Percentiles rank a stretch among this genome's conserved stretches.
phyloP scores from a whole-genome alignment of 2,888 invertebrate genomes.

The Entomobrya multifasciata region DNA sequence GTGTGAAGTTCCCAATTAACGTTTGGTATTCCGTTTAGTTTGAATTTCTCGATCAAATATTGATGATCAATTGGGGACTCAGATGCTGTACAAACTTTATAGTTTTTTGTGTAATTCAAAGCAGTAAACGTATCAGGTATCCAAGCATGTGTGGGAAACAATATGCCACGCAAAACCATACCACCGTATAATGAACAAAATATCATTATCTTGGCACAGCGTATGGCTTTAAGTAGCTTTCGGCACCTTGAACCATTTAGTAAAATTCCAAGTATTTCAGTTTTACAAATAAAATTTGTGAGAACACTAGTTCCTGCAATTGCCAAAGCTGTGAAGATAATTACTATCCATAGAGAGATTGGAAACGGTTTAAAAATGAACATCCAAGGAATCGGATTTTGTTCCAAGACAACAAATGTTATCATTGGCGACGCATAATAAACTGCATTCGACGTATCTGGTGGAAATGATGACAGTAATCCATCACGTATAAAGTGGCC shows the following conservation, averaged over 20 bases:
- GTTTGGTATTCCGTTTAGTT: constrained; percentile 13
- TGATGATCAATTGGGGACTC: not conserved
- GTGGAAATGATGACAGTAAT: constrained; percentile 1
- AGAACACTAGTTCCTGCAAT: not conserved
- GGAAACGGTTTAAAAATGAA: constrained; percentile 13
- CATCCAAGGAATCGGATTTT: not conserved
- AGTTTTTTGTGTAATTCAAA: constrained; percentile 35
- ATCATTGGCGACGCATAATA: constrained; percentile 26
- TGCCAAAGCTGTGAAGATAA: not conserved
- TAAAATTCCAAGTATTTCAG: not conserved
- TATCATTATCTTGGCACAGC: not conserved
- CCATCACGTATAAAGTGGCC: constrained; percentile 10
- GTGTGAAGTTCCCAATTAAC: not conserved
- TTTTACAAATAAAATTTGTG: not conserved
- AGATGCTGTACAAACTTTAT: not conserved
- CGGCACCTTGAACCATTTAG: not conserved
- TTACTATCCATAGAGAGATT: not conserved
- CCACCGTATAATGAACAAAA: constrained; percentile 34
- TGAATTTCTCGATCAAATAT: not conserved
- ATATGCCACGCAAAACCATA: constrained; percentile 46
- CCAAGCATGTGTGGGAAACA: constrained; percentile 2
- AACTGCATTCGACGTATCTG: not conserved
- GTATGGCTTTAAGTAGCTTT: not conserved
- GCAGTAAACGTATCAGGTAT: constrained; percentile 38
- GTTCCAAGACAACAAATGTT: not conserved